Evolutionary conservation across 2,888 invertebrate genomes (phyloP), one percentile per base, ranked within the genome.

Genomic region (Tyria jacobaeae): DNA sequence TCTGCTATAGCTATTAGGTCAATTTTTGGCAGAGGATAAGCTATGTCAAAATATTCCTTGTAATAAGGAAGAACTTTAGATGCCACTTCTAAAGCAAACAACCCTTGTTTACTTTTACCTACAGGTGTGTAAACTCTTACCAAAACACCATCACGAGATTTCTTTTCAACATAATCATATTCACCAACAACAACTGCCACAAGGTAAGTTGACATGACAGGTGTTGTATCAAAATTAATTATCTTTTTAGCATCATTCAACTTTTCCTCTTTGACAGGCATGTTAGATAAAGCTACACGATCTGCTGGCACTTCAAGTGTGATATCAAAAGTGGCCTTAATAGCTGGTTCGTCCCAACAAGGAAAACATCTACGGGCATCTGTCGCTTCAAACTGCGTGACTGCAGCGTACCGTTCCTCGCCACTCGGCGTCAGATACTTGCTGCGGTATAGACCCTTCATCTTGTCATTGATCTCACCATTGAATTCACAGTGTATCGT

Each of bases 301-400:
- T 97, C 96, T 63, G 96, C 94, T 31, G 98, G 97, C 58, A 98
- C 97, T 64, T 96, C 94, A 17, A 99, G 91, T 0, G 96, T 96
- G 68, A 99, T 97, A 86, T 98, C 97, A 90, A 99, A 99, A 1
- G 97, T 98, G 1, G 99, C 97, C 90, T 99, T 99, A 67, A 97
- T 96, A 14, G 98, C 97, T 10, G 99, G 99, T 89, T 99, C 99
- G 89, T 99, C 99, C 98, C 98, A 99, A 89, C 99, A 99, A 3
- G 99, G 99, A 84, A 99, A 99, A 84, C 98, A 98, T 75, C 97
- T 95, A 60, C 99, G 95, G 7, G 99, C 99, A 93, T 97, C 97
- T 3, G 97, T 97, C 0, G 98, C 95, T 87, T 98, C 97, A 86
- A 99, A 99, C 90, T 99, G 99, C 57, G 99, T 99, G 64, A 98